Evolutionary conservation across 2,888 invertebrate genomes (phyloP), one percentile per base, ranked within the genome.

Genomic region (Mimumesa dahlbomi): DNA sequence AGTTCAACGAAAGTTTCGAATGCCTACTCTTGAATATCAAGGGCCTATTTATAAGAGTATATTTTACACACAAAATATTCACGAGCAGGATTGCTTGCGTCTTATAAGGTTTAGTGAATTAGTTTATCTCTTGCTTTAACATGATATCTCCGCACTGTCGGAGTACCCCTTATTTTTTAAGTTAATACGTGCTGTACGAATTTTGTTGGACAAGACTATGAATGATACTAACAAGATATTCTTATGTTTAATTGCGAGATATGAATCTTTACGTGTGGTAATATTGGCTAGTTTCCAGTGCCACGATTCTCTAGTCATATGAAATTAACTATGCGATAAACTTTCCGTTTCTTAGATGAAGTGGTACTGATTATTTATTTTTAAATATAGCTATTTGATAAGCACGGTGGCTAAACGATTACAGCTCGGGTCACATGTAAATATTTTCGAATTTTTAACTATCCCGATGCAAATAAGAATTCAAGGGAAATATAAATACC

Each of bases 261-360:
- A 48, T 46, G 58, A 63, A 46, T 43, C 22, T 64, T 49, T 13
- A 22, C 31, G 40, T 38, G 40, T 40, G 50, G 34, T 48, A 61
- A 61, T 43, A 18, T 66, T 57, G 18, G 38, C 29, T 58, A 58
- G 21, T 57, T 72, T 68, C 43, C 68, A 68, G 68, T 61, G 70
- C 79, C 79, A 76, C 81, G 59, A 73, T 73, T 77, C 67, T 82
- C 82, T 82, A 82, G 82, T 82, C 82, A 82, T 73, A 67, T 45
- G 67, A 79, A 77, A 71, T 79, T 73, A 73, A 75, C 73, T 71
- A 64, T 82, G 79, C 63, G 42, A 54, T 67, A 68, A 54, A 56
- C 25, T 25, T 25, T 25, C 25, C 25, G 4, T 38, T 19, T 56
- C 22, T 48, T 49, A 46, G 14, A n/a, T 42, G n/a, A 63, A 29